phyloP scores from a whole-genome alignment of 2,888 invertebrate species.

The Luperina nickerlii region DNA sequence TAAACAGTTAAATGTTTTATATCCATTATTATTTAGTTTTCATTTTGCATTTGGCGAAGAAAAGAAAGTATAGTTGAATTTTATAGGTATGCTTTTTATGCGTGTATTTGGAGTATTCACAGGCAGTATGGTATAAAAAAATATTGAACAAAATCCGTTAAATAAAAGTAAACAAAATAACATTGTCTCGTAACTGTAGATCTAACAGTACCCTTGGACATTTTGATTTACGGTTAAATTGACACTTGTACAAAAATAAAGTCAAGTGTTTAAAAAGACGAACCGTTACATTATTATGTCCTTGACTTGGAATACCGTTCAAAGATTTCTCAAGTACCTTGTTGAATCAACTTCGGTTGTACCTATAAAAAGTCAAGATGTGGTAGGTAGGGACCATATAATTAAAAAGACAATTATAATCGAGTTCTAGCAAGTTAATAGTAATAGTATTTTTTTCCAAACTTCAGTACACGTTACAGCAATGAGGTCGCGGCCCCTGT shows the following conservation, averaged over 20 bases:
- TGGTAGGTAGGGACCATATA: not conserved
- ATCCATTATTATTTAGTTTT: not conserved
- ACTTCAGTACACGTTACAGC: not conserved
- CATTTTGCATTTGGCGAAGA: not conserved
- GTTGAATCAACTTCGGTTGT: not conserved
- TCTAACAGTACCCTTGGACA: slow-evolving; percentile 12
- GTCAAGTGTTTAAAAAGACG: slow-evolving; percentile 28
- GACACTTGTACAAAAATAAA: slow-evolving; percentile 31
- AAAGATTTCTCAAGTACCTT: slow-evolving; percentile 18
- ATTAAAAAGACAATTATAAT: not conserved
- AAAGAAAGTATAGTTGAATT: not conserved
- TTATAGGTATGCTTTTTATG: not conserved
- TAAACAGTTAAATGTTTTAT: not conserved
- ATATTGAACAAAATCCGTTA: not conserved
- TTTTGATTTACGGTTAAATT: slow-evolving; percentile 41
- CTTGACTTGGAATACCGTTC: slow-evolving; percentile 12
- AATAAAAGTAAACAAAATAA: not conserved
- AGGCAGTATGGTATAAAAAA: not conserved
- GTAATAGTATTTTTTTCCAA: not conserved
- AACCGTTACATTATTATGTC: slow-evolving; percentile 30
- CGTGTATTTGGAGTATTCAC: not conserved
- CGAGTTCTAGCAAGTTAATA: not conserved
- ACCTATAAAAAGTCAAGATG: not conserved
- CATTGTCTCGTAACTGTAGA: slow-evolving; percentile 4
- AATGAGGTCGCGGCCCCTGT: not conserved